Conservation (phyloP, 2,888 invertebrate genomes). For the Leptogaster cylindrica region DNA sequence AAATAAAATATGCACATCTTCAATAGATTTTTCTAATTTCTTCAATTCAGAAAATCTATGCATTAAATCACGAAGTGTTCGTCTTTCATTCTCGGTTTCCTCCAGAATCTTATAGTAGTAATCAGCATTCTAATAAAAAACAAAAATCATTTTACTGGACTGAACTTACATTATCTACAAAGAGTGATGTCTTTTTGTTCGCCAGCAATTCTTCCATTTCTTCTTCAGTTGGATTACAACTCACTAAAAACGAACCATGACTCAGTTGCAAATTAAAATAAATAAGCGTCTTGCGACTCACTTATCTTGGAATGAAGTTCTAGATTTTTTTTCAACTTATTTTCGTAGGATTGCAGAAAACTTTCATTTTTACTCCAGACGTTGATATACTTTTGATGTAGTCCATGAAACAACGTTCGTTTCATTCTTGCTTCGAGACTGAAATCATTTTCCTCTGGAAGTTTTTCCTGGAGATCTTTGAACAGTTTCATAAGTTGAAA, state of each 20-base stretch:
- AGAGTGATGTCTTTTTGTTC: slow-evolving; percentile 60
- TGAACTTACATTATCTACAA: slow-evolving; percentile 60
- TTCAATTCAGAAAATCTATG: slow-evolving; percentile 59
- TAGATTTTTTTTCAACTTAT: slow-evolving; percentile 59
- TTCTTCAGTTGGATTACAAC: slow-evolving; percentile 59
- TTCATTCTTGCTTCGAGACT: slow-evolving; percentile 60
- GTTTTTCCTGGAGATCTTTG: slow-evolving; percentile 57
- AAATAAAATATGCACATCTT: slow-evolving; percentile 61
- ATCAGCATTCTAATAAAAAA: background rate
- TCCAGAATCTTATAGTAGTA: slow-evolving; percentile 56
- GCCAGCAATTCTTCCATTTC: slow-evolving; percentile 60
- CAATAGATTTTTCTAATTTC: slow-evolving; percentile 60
- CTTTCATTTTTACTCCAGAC: slow-evolving; percentile 59
- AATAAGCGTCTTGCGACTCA: slow-evolving; percentile 51
- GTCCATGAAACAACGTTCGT: slow-evolving; percentile 59
- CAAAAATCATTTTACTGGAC: background rate
- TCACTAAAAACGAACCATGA: slow-evolving; percentile 54
- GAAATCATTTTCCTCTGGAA: slow-evolving; percentile 58
- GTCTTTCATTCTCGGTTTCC: slow-evolving; percentile 60
- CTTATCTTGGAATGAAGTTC: slow-evolving; percentile 60
- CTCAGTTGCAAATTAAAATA: too few species aligned
- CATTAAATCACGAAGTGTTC: slow-evolving; percentile 58
- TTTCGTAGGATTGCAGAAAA: slow-evolving; percentile 59
- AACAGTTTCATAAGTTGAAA: slow-evolving; percentile 58
- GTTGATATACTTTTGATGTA: slow-evolving; percentile 59